phyloP scores from a whole-genome alignment of 2,888 invertebrate species.

The Acanthosepion lycidas region DNA sequence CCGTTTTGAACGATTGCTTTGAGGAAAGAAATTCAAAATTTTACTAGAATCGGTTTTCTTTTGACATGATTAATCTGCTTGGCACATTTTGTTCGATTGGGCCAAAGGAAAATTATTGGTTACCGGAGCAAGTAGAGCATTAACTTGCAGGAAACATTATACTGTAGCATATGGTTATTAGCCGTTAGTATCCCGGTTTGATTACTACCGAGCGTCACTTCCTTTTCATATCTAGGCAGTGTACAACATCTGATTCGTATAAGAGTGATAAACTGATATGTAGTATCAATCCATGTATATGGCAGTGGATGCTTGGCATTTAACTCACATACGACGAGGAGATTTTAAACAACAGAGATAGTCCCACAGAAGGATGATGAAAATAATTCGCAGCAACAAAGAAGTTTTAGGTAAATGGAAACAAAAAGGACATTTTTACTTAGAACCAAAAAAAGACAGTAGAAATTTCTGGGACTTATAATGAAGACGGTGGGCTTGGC shows the following conservation, averaged over 20 bases:
- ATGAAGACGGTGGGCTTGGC: no score
- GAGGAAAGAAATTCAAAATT: not conserved
- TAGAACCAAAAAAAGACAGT: no score
- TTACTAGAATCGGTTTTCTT: not conserved
- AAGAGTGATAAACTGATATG: no score
- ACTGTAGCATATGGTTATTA: not conserved
- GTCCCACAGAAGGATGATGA: no score
- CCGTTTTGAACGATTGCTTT: not conserved
- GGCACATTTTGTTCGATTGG: not conserved
- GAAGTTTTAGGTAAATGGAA: no score
- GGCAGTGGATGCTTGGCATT: no score
- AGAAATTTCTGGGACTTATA: no score
- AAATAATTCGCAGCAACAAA: no score
- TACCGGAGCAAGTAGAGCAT: not conserved
- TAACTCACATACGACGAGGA: no score
- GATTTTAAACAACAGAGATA: no score
- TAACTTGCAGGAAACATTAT: not conserved
- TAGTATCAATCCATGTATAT: no score
- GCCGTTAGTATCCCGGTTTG: not conserved
- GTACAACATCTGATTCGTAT: not conserved
- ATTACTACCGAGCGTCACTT: not conserved
- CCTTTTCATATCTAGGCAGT: not conserved
- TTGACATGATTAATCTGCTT: not conserved
- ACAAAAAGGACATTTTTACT: no score
- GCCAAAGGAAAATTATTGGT: not conserved